These are phyloP conservation scores for Xestia c-nigrum DNA, from an alignment of 2,888 invertebrate species.

Conservation along the genomic window DNA sequence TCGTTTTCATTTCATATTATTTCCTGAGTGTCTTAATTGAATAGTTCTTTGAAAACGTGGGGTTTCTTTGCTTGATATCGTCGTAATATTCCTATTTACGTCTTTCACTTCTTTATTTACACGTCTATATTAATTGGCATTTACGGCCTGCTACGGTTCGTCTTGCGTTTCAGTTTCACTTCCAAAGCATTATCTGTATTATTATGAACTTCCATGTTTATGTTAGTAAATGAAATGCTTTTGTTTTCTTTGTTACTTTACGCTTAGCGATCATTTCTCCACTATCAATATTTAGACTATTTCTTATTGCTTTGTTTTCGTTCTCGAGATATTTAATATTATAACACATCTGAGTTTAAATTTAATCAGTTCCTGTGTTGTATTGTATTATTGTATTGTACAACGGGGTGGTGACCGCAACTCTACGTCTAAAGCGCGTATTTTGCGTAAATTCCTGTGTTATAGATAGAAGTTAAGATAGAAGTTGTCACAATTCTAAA, in stretches of 20 bases:
- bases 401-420: no score
- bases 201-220: neutral
- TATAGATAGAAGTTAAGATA: no score
- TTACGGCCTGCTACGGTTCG: neutral
- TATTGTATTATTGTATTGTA: no score
- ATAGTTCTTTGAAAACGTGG: neutral
- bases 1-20: constrained; percentile 29
- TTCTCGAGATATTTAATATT: neutral
- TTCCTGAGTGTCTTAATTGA: constrained; percentile 15
- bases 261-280: neutral
- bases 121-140: neutral
- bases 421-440: no score
- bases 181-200: neutral
- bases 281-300: neutral
- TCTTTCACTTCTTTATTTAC: constrained; percentile 1
- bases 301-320: neutral
- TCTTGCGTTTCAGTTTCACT: neutral
- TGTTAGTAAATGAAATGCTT: neutral
- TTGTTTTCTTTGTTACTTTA: constrained; percentile 4
- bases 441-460: no score
- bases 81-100: neutral
- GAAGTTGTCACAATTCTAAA: neutral
- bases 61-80: neutral
- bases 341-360: neutral
- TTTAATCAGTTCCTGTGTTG: neutral